phyloP scores from a whole-genome alignment of 2,113 vertebrate genomes.

The Cinclus cinclus region DNA sequence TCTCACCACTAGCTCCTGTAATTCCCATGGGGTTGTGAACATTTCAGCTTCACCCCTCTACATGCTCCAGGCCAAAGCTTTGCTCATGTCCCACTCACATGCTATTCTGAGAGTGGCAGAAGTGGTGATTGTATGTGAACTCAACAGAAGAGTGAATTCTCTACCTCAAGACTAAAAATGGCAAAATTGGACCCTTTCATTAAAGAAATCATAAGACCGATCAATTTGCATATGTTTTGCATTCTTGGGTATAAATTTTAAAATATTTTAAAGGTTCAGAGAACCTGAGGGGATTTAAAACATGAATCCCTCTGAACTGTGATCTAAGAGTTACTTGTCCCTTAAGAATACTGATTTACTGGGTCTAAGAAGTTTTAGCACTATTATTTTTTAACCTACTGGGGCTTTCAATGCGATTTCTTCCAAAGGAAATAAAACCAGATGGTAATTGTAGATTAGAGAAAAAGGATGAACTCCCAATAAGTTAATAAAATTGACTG shows the following conservation, averaged over 20 bases:
- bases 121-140: not conserved
- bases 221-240: slow-evolving; percentile 13
- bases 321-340: slow-evolving; percentile 8
- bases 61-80: not conserved
- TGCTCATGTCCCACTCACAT: not conserved
- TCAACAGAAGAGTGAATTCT: not conserved
- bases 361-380: not conserved
- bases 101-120: not conserved
- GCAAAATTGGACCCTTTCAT: not conserved
- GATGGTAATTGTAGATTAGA: slow-evolving; percentile 47
- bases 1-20: not conserved
- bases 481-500: slow-evolving; percentile 53
- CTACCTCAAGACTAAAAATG: not conserved
- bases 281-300: slow-evolving; percentile 22
- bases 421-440: slow-evolving; percentile 56
- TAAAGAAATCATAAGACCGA: not conserved
- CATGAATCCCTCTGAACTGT: slow-evolving; percentile 17
- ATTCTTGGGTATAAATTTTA: not conserved
- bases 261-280: slow-evolving; percentile 4
- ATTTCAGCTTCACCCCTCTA: not conserved
- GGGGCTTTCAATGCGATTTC: not conserved
- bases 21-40: not conserved
- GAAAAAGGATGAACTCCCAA: slow-evolving; percentile 13
- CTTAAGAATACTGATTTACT: slow-evolving; percentile 26
- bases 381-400: slow-evolving; percentile 47